A percentile compares a stretch with the other conserved stretches of the same genome.
These are phyloP conservation scores for Seriola aureovittata DNA, from an alignment of 2,113 vertebrate species.

Conservation along the genomic window DNA sequence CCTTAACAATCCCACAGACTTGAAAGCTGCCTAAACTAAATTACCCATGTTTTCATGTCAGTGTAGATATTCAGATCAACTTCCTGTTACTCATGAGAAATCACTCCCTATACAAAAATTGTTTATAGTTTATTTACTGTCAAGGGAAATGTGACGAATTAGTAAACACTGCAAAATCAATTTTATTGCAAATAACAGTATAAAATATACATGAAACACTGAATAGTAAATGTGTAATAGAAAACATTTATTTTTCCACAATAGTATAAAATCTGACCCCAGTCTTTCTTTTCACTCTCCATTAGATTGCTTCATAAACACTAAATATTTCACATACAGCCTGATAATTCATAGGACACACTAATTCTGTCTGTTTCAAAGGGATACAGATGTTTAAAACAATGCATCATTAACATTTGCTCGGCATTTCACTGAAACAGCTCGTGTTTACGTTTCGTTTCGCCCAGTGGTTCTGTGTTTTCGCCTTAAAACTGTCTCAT, in stretches of 20 bases:
- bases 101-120: neutral
- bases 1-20: too few species aligned
- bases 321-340: neutral
- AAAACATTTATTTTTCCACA: neutral
- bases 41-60: too few species aligned
- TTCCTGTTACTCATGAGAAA: too few species aligned
- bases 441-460: neutral
- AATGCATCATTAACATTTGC: neutral
- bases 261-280: neutral
- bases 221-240: neutral
- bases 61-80: too few species aligned
- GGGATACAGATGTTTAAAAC: neutral
- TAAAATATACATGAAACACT: neutral
- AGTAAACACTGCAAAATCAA: neutral
- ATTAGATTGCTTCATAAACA: neutral
- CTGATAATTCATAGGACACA: neutral
- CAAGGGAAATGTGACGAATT: neutral
- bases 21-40: too few species aligned
- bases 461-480: neutral
- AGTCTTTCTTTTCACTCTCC: neutral
- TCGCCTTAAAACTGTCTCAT: neutral
- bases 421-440: neutral
- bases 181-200: neutral
- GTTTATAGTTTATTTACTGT: neutral
- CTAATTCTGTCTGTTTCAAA: conserved; percentile 13